Evolutionary conservation across 2,113 vertebrate genomes (phyloP), one percentile per base, ranked within the genome.

Genomic region (Xenopus laevis): DNA sequence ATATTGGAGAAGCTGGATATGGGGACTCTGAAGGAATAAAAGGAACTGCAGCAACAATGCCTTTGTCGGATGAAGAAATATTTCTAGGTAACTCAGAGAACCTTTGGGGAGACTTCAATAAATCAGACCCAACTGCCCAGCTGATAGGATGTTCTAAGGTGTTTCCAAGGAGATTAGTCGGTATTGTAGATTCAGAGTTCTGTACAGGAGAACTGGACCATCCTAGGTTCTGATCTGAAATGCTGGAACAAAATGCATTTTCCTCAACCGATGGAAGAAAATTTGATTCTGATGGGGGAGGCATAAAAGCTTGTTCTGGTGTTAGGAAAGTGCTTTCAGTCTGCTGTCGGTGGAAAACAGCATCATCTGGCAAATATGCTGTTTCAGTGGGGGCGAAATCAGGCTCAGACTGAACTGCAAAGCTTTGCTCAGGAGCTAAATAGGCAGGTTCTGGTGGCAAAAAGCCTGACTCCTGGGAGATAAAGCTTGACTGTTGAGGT

Each of bases 91-190:
- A 95, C 77, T 98, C 95, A 0, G 93, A 74, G 59, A 92, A 94
- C 72, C 88, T 89, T 78, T 92, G 90, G 1, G 96, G 93, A 73
- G 97, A 98, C 81, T 97, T 97, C 33, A 96, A 86, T 46, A 95
- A 91, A 16, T 97, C 95, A 0, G 95, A 64, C 72, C 92, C 93
- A 77, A 90, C 59, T 1, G 89, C 71, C 97, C 97, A 99, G 77
- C 79, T 83, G 76, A 93, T 86, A 0, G 86, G 79, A 74, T 92
- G 92, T 40, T 98, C 93, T 0, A 91, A 80, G 0, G 92, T 82
- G 78, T 86, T 91, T 16, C 90, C 91, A 13, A 91, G 86, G 11
- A 94, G 82, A 81, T 81, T 84, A 4, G 92, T 55, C 2, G 95
- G 81, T 10, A 94, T 84, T n/a, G 91, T 1, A 0, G 85, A 11